These are phyloP conservation scores for Phalera bucephala DNA, from an alignment of 2,888 invertebrate species.

Conservation along the genomic window DNA sequence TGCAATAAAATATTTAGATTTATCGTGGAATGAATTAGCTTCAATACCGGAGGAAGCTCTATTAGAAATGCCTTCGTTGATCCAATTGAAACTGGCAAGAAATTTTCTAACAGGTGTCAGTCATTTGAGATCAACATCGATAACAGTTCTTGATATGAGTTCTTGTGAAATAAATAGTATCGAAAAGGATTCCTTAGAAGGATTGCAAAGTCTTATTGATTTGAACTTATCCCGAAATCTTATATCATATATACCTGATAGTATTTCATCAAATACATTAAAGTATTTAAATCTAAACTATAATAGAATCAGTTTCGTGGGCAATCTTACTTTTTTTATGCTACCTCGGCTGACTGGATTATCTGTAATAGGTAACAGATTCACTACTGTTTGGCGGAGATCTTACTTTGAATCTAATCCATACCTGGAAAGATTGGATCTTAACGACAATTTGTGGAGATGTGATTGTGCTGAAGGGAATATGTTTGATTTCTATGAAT, in stretches of 20 bases:
- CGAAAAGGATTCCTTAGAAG: slow-evolving; percentile 80
- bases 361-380: slow-evolving; percentile 87
- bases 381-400: slow-evolving; percentile 84
- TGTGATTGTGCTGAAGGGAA: slow-evolving; percentile 86
- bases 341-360: slow-evolving; percentile 84
- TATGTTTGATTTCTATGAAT: slow-evolving; percentile 85
- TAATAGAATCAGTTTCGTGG: slow-evolving; percentile 84
- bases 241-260: slow-evolving; percentile 84
- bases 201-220: slow-evolving; percentile 82
- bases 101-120: slow-evolving; percentile 85
- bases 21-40: slow-evolving; percentile 87
- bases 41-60: slow-evolving; percentile 83
- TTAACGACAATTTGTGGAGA: slow-evolving; percentile 90
- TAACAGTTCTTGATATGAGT: slow-evolving; percentile 84
- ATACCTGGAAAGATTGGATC: slow-evolving; percentile 81
- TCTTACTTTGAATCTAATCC: slow-evolving; percentile 84
- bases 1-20: slow-evolving; percentile 84
- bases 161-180: slow-evolving; percentile 85
- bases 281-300: slow-evolving; percentile 83
- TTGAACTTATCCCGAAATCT: slow-evolving; percentile 87
- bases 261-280: slow-evolving; percentile 84
- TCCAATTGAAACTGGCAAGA: slow-evolving; percentile 84
- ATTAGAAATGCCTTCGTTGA: slow-evolving; percentile 82
- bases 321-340: slow-evolving; percentile 84
- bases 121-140: slow-evolving; percentile 81